phyloP scores from a whole-genome alignment of 2,113 vertebrate genomes.

The Tachycineta bicolor region DNA sequence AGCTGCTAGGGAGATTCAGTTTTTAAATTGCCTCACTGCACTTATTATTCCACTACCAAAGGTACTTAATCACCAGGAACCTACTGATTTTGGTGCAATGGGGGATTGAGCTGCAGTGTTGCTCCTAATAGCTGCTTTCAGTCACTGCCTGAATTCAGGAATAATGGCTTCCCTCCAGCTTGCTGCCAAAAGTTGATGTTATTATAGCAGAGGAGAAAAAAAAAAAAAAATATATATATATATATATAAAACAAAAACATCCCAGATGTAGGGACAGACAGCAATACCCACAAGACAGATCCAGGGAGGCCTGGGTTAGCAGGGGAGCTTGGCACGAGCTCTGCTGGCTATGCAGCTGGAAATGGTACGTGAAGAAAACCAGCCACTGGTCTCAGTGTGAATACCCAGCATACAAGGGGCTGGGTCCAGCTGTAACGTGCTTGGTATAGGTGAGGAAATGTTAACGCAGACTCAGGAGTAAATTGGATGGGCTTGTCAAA shows the following conservation, averaged over 20 bases:
- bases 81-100: neutral
- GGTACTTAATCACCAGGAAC: neutral
- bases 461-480: neutral
- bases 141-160: neutral
- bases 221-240: too few relatives aligned
- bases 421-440: neutral
- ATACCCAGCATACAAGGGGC: neutral
- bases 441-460: slow-evolving; percentile 2
- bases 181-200: neutral
- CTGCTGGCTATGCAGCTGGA: neutral
- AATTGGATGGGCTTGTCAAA: slow-evolving; percentile 55
- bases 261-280: neutral
- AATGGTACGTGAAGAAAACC: neutral
- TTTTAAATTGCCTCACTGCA: neutral
- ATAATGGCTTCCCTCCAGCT: neutral
- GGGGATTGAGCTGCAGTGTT: neutral
- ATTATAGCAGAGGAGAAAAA: neutral
- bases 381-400: neutral
- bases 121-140: neutral
- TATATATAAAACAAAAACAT: neutral
- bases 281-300: neutral
- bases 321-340: neutral
- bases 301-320: neutral
- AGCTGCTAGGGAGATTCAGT: neutral
- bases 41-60: neutral